Evolutionary conservation across 92 coral and sea anemone species (phyloP).

Genomic region (Paramuricea clavata): DNA sequence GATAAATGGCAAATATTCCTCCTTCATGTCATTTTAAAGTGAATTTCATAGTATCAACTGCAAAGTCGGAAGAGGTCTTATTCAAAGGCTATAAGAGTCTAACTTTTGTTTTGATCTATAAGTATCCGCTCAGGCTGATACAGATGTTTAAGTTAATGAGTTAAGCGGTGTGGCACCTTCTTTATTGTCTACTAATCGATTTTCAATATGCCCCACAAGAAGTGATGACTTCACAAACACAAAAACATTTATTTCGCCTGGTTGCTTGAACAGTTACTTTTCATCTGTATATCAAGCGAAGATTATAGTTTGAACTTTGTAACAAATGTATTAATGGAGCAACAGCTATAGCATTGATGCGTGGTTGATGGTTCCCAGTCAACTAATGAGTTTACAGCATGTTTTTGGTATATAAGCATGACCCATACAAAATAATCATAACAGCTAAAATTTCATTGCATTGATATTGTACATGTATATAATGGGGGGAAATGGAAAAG

Average conservation of each 20-base stretch:
- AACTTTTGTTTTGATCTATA: neutral
- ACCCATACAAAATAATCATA: no score
- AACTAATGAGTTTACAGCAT: neutral
- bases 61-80: no score
- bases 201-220: neutral
- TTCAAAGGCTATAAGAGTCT: no score
- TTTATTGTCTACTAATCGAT: slow-evolving; percentile 10
- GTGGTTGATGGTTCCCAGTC: neutral
- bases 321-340: neutral
- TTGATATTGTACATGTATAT: no score
- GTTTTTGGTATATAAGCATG: no score
- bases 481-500: no score
- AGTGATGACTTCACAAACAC: slow-evolving; percentile 11
- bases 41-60: no score
- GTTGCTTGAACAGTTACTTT: neutral
- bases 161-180: neutral
- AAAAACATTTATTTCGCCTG: neutral
- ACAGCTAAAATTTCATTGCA: no score
- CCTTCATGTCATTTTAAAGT: no score
- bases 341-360: no score
- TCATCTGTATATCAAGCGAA: neutral
- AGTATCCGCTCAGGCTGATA: neutral
- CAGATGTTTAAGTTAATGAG: slow-evolving; percentile 10
- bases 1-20: no score
- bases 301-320: neutral